Evolutionary conservation across 1,140 invertebrate species (phyloP), one percentile per base, ranked within the genome.

Genomic region (Drosophila kurseongensis): DNA sequence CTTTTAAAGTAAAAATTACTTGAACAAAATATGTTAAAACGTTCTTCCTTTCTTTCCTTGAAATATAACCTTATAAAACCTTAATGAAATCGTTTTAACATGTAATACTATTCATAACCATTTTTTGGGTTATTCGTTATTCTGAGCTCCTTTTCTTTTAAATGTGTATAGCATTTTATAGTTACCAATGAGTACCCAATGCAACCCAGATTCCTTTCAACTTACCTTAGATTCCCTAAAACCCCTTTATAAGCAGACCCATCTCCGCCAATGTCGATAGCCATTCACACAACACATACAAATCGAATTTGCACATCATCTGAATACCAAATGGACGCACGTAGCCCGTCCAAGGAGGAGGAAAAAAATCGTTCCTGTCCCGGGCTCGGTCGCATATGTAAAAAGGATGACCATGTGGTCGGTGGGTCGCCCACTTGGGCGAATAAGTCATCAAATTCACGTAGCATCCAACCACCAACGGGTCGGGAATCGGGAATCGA

Each of bases 241-340:
- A 4, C 14, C 36, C 59, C 9, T 13, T 66, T 9, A 13, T 1
- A 23, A 14, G 14, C 12, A 18, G 2, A 36, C 8, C 16, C 16
- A 40, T 3, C 61, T 29, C 80, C 75, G 60, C 4, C 51, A 7
- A 10, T 48, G 27, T 2, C 59, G 6, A 65, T n/a, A 23, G 55
- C 62, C 58, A 67, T 65, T 75, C 60, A 73, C 78, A 90, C 68
- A 88, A 83, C 79, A 86, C 79, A 90, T 77, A 83, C 84, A 90
- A 90, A 91, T 79, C 78, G 80, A 91, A 90, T 91, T 88, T 88
- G 90, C 90, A 91, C 90, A 91, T 91, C 90, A 91, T 91, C 90
- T 91, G 90, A 91, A 91, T 91, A 91, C 85, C 90, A 91, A 91
- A 91, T 91, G 80, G 62, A 72, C 78, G 75, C 90, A 91, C 90